A percentile compares a stretch with the other conserved stretches of the same genome.
Conservation (phyloP, 2,888 invertebrate genomes). For the Slavum lentiscoides region DNA sequence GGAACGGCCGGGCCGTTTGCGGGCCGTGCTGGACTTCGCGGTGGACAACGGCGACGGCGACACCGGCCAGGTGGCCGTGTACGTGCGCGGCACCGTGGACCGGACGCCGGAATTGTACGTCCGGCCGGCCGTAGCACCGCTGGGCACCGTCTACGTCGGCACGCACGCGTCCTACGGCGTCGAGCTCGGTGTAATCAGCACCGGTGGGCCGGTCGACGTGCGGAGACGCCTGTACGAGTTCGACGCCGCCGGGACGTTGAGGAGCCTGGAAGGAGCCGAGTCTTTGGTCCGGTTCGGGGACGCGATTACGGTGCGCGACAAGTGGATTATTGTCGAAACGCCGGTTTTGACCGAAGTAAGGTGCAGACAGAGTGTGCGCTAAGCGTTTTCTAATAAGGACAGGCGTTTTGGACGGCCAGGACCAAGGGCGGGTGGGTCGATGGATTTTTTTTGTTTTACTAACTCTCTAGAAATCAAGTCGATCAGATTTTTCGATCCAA, state of each 20-base stretch:
- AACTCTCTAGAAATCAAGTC: no score
- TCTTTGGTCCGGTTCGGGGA: not conserved
- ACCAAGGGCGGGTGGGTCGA: no score
- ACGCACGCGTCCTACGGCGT: not conserved
- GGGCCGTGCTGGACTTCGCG: not conserved
- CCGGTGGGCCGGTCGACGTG: not conserved
- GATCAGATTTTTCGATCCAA: no score
- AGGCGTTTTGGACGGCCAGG: no score
- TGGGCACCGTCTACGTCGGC: not conserved
- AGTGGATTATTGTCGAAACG: not conserved
- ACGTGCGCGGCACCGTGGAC: conserved; percentile 23
- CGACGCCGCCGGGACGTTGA: not conserved
- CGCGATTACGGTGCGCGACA: not conserved
- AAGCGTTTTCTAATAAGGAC: no score
- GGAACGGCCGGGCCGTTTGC: not conserved
- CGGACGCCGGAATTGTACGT: not conserved
- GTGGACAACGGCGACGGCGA: not conserved
- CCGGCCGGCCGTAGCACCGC: not conserved
- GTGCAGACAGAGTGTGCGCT: no score
- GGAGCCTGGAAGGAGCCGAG: not conserved
- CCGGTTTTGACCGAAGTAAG: not conserved
- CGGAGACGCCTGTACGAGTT: not conserved
- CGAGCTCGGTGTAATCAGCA: not conserved
- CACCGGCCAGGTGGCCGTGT: not conserved
- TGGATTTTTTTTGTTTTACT: no score